Evolutionary conservation across 2,888 invertebrate species (phyloP).

Genomic region (Resseliella maxima): DNA sequence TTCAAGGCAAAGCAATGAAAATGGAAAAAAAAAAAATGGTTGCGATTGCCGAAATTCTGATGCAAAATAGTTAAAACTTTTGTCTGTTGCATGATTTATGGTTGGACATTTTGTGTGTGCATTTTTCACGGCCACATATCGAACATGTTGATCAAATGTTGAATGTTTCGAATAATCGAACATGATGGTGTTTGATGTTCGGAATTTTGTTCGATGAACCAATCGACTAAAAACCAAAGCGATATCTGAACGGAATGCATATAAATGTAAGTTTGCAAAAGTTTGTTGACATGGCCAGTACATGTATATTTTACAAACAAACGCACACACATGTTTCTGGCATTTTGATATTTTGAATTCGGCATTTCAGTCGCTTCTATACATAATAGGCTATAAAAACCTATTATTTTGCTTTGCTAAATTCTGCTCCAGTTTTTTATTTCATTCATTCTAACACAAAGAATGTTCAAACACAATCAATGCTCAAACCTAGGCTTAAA

Average conservation of each 20-base stretch:
- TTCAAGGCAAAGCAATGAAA: neutral
- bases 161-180: neutral
- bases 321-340: neutral
- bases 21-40: neutral
- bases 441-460: no score
- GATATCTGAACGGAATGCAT: neutral
- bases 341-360: neutral
- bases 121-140: slow-evolving; percentile 14
- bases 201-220: neutral
- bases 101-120: neutral
- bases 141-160: neutral
- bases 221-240: neutral
- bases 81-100: slow-evolving; percentile 8
- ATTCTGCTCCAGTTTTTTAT: no score
- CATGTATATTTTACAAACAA: neutral
- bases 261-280: slow-evolving; percentile 1
- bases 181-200: neutral
- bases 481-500: no score
- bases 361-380: no score
- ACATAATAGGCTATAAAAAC: no score
- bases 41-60: neutral
- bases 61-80: neutral
- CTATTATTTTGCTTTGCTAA: no score
- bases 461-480: no score
- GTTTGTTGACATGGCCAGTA: slow-evolving; percentile 16